Conservation (phyloP, 1,140 invertebrate species). For the Nephotettix cincticeps region DNA sequence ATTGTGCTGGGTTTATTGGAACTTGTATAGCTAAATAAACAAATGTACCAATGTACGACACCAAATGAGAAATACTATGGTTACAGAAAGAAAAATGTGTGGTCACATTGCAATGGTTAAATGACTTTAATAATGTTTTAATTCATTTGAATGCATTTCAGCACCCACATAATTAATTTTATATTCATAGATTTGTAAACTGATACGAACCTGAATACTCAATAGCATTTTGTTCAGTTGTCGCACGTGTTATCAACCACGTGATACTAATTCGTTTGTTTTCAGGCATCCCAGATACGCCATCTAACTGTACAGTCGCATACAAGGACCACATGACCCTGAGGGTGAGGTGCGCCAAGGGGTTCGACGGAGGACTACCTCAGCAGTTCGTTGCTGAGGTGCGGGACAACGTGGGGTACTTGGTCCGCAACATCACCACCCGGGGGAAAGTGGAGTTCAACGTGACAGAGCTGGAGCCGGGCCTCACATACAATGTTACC, state of each 20-base stretch:
- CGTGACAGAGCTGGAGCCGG: constrained; percentile 47
- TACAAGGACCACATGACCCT: constrained; percentile 54
- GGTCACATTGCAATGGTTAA: too few relatives aligned
- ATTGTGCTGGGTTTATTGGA: too few relatives aligned
- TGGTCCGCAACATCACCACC: constrained; percentile 45
- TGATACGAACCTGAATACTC: too few relatives aligned
- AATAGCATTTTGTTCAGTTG: too few relatives aligned
- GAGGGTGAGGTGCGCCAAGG: constrained; percentile 50
- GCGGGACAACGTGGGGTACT: constrained; percentile 35
- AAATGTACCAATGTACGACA: too few relatives aligned
- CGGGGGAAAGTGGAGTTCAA: constrained; percentile 32
- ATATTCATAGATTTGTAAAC: too few relatives aligned
- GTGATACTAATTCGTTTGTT: background rate
- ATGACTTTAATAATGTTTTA: too few relatives aligned
- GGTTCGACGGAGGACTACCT: constrained; percentile 51
- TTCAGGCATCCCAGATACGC: constrained; percentile 51
- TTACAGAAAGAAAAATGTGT: too few relatives aligned
- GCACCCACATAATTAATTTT: too few relatives aligned
- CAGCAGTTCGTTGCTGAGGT: constrained; percentile 53
- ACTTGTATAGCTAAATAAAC: too few relatives aligned
- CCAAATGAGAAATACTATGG: too few relatives aligned
- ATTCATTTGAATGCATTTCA: too few relatives aligned
- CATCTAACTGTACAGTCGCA: constrained; percentile 49
- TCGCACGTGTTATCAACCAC: background rate
- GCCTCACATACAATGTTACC: constrained; percentile 50